These are phyloP conservation scores for Dinocampus coccinellae DNA, from an alignment of 2,888 invertebrate species.

Conservation along the genomic window DNA sequence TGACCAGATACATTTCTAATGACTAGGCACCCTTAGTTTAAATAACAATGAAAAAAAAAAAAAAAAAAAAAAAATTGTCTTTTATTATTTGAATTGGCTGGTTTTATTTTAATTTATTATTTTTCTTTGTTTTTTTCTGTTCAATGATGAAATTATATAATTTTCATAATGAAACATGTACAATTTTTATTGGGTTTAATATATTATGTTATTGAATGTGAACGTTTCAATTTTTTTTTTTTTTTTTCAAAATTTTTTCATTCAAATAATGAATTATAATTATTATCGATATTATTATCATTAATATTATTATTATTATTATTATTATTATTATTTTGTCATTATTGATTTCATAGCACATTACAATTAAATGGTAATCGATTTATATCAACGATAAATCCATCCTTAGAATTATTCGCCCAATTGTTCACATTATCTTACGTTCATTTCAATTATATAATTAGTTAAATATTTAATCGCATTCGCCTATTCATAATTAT, in stretches of 20 bases:
- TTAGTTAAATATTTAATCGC: slow-evolving; percentile 27
- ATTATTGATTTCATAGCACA: slow-evolving; percentile 50
- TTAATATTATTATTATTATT: too few species aligned
- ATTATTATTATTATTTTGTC: slow-evolving; percentile 33
- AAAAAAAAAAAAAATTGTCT: slow-evolving; percentile 69
- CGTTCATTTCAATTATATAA: slow-evolving; percentile 23
- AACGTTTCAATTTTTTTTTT: too few species aligned
- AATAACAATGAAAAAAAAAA: slow-evolving; percentile 74
- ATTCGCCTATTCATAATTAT: slow-evolving; percentile 63
- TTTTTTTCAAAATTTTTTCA: too few species aligned
- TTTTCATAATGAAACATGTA: slow-evolving; percentile 24
- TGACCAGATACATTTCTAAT: slow-evolving; percentile 76
- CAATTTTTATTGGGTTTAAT: slow-evolving; percentile 1
- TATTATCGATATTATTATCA: too few species aligned
- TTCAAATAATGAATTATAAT: too few species aligned
- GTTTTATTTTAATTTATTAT: slow-evolving; percentile 9
- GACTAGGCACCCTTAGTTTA: slow-evolving; percentile 78
- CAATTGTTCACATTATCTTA: slow-evolving; percentile 22
- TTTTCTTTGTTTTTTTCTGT: background rate
- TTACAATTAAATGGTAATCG: slow-evolving; percentile 49
- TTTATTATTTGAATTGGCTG: slow-evolving; percentile 39
- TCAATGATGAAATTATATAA: background rate
- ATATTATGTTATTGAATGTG: too few species aligned
- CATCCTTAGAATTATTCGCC: slow-evolving; percentile 45
- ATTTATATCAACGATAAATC: slow-evolving; percentile 46